Conservation (phyloP, 2,113 vertebrate genomes). For the Aegotheles bennettii region DNA sequence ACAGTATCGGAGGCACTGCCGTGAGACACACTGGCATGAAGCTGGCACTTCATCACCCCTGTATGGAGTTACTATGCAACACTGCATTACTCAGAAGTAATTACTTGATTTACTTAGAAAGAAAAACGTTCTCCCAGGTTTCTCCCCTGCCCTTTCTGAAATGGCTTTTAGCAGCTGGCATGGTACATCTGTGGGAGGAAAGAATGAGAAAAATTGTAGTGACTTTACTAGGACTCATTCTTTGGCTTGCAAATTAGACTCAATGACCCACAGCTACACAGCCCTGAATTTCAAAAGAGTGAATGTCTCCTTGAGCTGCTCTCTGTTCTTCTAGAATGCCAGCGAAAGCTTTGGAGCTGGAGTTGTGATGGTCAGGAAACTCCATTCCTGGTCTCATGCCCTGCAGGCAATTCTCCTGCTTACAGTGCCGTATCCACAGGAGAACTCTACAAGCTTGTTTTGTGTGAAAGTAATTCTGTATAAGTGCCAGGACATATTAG, state of each 20-base stretch:
- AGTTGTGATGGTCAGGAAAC: slow-evolving; percentile 12
- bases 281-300: slow-evolving; percentile 37
- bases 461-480: background rate
- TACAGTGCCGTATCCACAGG: background rate
- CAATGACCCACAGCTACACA: slow-evolving; percentile 16
- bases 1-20: background rate
- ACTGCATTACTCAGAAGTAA: slow-evolving; percentile 5
- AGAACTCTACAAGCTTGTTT: background rate
- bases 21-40: background rate
- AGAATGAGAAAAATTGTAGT: slow-evolving; percentile 44
- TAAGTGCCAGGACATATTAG: background rate
- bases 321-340: background rate
- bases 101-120: slow-evolving; percentile 19
- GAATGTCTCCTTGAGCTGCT: background rate
- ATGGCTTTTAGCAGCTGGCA: background rate
- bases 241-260: slow-evolving; percentile 31
- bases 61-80: background rate
- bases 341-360: background rate
- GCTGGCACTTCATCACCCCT: background rate
- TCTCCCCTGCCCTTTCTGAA: slow-evolving; percentile 35
- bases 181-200: slow-evolving; percentile 41
- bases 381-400: background rate
- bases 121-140: background rate
- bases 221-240: slow-evolving; percentile 28
- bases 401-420: background rate